Evolutionary conservation across 2,113 vertebrate species (phyloP).

Genomic region (Oncorhynchus tshawytscha): DNA sequence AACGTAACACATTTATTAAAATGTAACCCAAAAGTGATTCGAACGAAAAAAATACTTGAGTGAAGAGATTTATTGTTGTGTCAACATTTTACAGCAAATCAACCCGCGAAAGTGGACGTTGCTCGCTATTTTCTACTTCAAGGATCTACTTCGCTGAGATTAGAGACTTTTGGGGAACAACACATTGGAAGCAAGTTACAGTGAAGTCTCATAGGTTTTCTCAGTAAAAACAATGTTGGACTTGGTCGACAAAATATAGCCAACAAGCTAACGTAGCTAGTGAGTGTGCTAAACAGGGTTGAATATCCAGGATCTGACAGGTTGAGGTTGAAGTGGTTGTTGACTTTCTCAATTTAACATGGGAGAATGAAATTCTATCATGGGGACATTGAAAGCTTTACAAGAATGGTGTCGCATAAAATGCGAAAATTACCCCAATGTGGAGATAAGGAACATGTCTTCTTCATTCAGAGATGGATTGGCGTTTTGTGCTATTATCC

Average conservation of each 20-base stretch:
- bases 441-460: conserved; percentile 83
- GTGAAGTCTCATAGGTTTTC: background rate
- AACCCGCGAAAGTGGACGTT: background rate
- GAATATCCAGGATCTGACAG: background rate
- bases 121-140: background rate
- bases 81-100: background rate
- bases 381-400: conserved; percentile 76
- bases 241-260: background rate
- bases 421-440: conserved; percentile 75
- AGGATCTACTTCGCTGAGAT: background rate
- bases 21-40: background rate
- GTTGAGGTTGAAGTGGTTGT: background rate
- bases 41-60: background rate
- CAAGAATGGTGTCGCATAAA: conserved; percentile 82
- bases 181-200: background rate
- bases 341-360: background rate
- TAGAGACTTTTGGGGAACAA: background rate
- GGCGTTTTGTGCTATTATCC: conserved; percentile 88
- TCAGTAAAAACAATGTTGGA: too few species aligned
- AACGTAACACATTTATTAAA: background rate
- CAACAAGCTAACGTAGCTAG: background rate
- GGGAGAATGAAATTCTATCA: conserved; percentile 24
- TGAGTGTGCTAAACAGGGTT: background rate
- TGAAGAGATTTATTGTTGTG: background rate
- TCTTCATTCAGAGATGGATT: conserved; percentile 85